phyloP scores from a whole-genome alignment of 2,888 invertebrate species.

The Trachelus troglodyta region DNA sequence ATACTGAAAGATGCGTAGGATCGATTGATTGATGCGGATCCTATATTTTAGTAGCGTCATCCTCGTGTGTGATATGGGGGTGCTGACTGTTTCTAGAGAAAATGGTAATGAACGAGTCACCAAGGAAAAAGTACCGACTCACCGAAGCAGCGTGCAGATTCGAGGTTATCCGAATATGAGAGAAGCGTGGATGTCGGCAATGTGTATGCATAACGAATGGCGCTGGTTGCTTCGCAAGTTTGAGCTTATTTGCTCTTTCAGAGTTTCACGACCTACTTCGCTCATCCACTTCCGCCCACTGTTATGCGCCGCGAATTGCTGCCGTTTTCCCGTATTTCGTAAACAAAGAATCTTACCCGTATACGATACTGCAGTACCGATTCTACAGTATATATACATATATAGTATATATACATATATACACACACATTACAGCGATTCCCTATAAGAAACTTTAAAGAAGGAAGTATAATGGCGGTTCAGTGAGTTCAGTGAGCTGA shows the following conservation, averaged over 20 bases:
- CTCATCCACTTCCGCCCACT: constrained; percentile 25
- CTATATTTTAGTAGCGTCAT: neutral
- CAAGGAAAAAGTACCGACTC: neutral
- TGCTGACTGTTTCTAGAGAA: neutral
- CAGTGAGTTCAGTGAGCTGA: neutral
- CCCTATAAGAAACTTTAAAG: neutral
- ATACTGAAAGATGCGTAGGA: neutral
- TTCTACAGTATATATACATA: neutral
- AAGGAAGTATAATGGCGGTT: neutral
- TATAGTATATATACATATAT: neutral
- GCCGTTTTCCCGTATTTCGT: constrained; percentile 27
- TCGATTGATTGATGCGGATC: neutral
- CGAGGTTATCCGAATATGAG: neutral
- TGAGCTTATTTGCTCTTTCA: constrained; percentile 30
- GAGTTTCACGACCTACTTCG: constrained; percentile 28
- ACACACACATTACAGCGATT: neutral
- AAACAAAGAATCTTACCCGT: constrained; percentile 3
- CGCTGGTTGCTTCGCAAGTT: constrained; percentile 22
- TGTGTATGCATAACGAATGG: neutral
- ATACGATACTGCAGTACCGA: neutral
- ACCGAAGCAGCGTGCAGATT: neutral
- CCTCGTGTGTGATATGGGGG: neutral
- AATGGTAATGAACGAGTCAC: neutral
- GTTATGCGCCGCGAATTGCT: constrained; percentile 21
- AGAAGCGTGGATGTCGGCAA: neutral